Base-by-base conservation (phyloP, 2,888 invertebrate genomes). In the Operophtera brumata region DNA sequence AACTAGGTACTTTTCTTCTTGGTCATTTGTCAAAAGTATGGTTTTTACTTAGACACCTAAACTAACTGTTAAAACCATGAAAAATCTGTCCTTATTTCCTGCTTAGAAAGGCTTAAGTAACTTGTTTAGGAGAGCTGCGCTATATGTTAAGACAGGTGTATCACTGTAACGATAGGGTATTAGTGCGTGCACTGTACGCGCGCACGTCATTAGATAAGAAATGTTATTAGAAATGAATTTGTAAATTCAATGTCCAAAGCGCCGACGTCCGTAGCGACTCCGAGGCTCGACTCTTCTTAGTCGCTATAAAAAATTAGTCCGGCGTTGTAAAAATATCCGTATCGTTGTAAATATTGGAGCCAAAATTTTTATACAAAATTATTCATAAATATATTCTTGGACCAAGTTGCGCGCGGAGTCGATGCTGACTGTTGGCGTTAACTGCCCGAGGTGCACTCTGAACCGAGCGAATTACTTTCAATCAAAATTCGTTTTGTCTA, bases 321-420 rank as follows among this genome's bases (percentile, higher is more conserved):
- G 85, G 86, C 80, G 69, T 81, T 86, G 81, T 85, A 86, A 86
- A 81, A 82, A 82, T 82, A 80, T 78, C 84, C 84, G 78, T 75
- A 77, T 56, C 71, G 69, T 83, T 89, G 88, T 87, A 89, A 87
- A 89, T 89, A 89, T 87, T 85, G 80, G 84, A 84, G 81, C 77
- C 84, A 83, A 88, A 87, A 86, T 86, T 89, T 88, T 87, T 86
- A 86, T 88, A 88, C 82, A 86, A 86, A 87, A 83, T 85, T 83
- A 82, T 86, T 84, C 82, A 75, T 84, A 84, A 80, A 75, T 80
- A 79, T 83, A 84, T 81, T 81, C 80, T 81, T 77, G 81, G 85
- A 83, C 82, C 77, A 78, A 81, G 84, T 81, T 73, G 79, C 65
- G 66, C 61, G 74, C 61, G 71, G 74, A 63, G 71, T 65, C 32